Evolutionary conservation across 2,113 vertebrate genomes (phyloP), one percentile per base, ranked within the genome.

Genomic region (Bolborhynchus lineola): DNA sequence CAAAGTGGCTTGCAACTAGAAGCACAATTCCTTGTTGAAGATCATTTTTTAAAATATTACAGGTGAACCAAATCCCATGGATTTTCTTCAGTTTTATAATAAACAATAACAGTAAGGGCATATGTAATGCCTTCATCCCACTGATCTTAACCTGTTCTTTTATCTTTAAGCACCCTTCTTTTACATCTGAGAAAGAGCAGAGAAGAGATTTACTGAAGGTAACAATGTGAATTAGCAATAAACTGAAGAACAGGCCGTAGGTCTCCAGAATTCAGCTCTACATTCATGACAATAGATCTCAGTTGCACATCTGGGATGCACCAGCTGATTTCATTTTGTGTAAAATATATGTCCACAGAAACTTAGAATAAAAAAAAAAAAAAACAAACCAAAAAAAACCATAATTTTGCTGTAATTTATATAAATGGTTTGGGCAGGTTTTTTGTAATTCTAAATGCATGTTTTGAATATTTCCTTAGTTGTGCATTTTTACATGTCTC

Each of bases 301-400:
- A 35, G 78, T 59, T 80, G 15, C 18, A 67, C 15, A 15, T 91
- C 59, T 68, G 35, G 24, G 39, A 86, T 26, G 33, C 67, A 59
- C 7, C 11, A 50, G 29, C 7, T 67, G 53, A 82, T 81, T 93
- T 94, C 0, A 46, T 83, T 75, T 64, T 78, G 26, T 52, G 33
- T 20, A 46, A 78, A 90, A 83, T n/a, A 2, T 6, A 59, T 28
- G 5, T 21, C 7, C 26, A 65, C 29, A 68, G 39, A 88, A 86
- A 88, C 4, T 41, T 50, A 72, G 13, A 67, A 70, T 18, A 25
- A 3, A 44, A 55, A 70, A 53, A 33, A 16, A 9, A 2, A 33
- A 16, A 9, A 2, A 39, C 8, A 39, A n/a, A n/a, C n/a, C 3
- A 44, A 55, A 70, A 53, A 33, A 16, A 9, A 2, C 0, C 13